Evolutionary conservation across 2,797 vertebrate species (phyloP).

Genomic region (Limosa lapponica): DNA sequence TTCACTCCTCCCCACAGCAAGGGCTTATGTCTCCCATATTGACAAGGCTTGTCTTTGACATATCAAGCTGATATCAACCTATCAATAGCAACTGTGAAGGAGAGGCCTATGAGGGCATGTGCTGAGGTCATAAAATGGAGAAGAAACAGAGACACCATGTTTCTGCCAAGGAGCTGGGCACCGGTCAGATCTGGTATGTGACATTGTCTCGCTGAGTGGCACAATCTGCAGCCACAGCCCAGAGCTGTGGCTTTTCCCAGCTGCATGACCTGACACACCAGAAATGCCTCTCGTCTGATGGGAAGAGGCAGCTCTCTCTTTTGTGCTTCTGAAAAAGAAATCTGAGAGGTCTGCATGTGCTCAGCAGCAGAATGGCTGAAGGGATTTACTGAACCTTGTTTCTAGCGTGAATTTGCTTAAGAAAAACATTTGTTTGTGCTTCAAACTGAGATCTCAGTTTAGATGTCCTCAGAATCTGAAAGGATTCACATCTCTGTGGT

Average conservation of each 20-base stretch:
- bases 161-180: neutral
- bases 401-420: neutral
- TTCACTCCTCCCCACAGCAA: neutral
- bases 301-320: neutral
- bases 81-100: neutral
- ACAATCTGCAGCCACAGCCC: neutral
- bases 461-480: neutral
- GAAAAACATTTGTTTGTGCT: neutral
- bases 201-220: accelerated
- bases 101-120: neutral
- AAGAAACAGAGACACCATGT: accelerated
- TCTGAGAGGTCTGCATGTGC: neutral
- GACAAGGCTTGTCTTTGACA: neutral
- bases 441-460: neutral
- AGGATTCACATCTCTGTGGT: neutral
- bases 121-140: neutral
- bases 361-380: neutral
- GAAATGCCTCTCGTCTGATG: neutral
- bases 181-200: accelerated
- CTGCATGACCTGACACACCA: accelerated
- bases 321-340: neutral
- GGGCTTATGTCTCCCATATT: neutral
- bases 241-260: neutral
- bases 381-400: neutral
- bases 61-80: too few species aligned